phyloP scores from a whole-genome alignment of 1,140 invertebrate species.

The Tribolium madens region DNA sequence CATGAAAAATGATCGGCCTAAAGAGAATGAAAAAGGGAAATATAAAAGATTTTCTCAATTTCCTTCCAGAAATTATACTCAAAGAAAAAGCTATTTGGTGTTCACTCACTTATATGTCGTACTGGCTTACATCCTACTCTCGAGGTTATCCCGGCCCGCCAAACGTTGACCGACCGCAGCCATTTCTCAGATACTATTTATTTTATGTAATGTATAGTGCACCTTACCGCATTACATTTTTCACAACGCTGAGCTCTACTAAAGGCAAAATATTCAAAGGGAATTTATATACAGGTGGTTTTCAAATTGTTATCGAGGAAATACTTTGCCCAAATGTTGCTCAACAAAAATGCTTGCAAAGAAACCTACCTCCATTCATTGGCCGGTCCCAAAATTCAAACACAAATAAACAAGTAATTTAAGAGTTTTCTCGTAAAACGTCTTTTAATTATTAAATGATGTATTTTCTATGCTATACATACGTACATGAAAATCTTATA shows the following conservation, averaged over 20 bases:
- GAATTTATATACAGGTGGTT: background rate
- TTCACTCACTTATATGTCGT: conserved; percentile 45
- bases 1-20: conserved; percentile 66
- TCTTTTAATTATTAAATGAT: too few species aligned
- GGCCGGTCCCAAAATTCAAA: too few species aligned
- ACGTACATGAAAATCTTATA: background rate
- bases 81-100: conserved; percentile 59
- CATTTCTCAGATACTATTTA: conserved; percentile 29
- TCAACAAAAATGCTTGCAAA: background rate
- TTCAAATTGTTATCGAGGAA: background rate
- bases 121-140: conserved; percentile 47
- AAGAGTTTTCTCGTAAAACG: too few species aligned
- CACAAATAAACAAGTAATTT: too few species aligned
- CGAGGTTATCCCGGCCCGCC: conserved; percentile 38
- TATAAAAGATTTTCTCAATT: conserved; percentile 65
- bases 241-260: background rate
- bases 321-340: background rate
- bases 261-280: background rate
- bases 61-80: conserved; percentile 64
- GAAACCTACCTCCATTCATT: too few species aligned
- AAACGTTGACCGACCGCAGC: conserved; percentile 18
- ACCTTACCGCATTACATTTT: conserved; percentile 26
- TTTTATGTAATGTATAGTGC: conserved; percentile 25
- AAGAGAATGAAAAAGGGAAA: conserved; percentile 63
- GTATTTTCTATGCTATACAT: too few species aligned